A percentile compares a stretch with the other conserved stretches of the same genome.
Conservation (phyloP, 1,140 invertebrate genomes). For the Neodiprion pinetum region DNA sequence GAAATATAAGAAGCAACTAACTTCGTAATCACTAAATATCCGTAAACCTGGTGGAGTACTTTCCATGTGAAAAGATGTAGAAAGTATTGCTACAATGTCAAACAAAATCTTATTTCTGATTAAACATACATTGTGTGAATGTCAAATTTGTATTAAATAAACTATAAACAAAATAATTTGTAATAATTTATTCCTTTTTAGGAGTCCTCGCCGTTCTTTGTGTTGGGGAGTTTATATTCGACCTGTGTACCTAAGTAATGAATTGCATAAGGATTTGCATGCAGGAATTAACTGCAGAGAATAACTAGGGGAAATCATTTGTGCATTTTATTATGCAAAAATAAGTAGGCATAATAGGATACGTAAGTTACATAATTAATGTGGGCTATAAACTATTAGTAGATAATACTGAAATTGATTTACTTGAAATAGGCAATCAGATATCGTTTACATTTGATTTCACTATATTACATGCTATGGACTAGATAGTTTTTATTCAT, state of each 20-base stretch:
- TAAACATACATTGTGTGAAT: constrained; percentile 43
- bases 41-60: neutral
- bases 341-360: neutral
- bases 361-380: neutral
- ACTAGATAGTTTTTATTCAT: neutral
- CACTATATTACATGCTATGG: neutral
- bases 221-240: too few relatives aligned
- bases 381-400: neutral
- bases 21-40: neutral
- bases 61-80: neutral
- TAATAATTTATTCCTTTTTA: neutral
- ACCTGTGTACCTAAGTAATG: too few relatives aligned
- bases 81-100: neutral
- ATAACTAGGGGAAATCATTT: neutral
- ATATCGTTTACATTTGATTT: too few relatives aligned
- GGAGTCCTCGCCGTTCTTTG: too few relatives aligned
- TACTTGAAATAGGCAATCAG: too few relatives aligned
- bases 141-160: constrained; percentile 59
- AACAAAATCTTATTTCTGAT: neutral
- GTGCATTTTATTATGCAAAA: constrained; percentile 6
- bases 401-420: neutral
- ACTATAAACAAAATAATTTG: constrained; percentile 27
- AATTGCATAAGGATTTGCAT: too few relatives aligned
- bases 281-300: too few relatives aligned
- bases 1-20: neutral